A percentile compares a stretch with the other conserved stretches of the same genome.
phyloP scores from a whole-genome alignment of 30 jellyfish, hydroid and myxozoan genomes.

The Catostylus mosaicus region DNA sequence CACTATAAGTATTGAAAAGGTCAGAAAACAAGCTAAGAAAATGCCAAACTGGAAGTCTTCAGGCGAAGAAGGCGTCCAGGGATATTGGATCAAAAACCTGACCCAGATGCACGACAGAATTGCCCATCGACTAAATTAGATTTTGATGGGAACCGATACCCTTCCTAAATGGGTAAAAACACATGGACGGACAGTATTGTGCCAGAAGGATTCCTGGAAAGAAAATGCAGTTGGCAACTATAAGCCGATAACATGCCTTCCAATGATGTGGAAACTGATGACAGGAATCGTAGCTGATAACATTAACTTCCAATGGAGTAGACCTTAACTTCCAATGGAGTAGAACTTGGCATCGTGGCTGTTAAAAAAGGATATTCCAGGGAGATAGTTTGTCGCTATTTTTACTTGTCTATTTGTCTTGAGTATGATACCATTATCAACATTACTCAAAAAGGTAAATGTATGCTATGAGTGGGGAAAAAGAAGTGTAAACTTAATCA shows the following conservation, averaged over 20 bases:
- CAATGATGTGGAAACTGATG: conserved; percentile 17
- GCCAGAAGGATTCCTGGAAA: conserved; percentile 3
- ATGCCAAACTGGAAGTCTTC: conserved; percentile 32
- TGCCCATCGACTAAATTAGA: conserved; percentile 6
- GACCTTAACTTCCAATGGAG: conserved; percentile 45
- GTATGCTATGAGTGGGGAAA: not conserved
- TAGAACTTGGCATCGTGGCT: conserved; percentile 4
- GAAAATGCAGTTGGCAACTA: not conserved
- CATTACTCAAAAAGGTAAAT: not conserved
- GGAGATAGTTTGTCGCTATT: not conserved
- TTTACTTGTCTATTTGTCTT: not conserved
- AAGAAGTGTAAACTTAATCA: not conserved
- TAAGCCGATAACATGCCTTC: conserved; percentile 1
- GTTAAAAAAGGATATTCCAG: not conserved
- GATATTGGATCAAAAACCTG: conserved; percentile 30
- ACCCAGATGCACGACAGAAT: conserved; percentile 30
- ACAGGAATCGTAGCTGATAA: not conserved
- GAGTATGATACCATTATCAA: not conserved
- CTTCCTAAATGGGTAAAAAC: conserved; percentile 38
- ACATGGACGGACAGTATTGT: conserved; percentile 29
- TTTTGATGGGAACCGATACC: conserved; percentile 33
- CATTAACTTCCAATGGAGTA: not conserved
- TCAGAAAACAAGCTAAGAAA: conserved; percentile 30
- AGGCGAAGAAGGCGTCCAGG: conserved; percentile 33
- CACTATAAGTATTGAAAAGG: conserved; percentile 40